These are phyloP conservation scores for Chorisops tibialis DNA, from an alignment of 2,888 invertebrate genomes.

Conservation along the genomic window DNA sequence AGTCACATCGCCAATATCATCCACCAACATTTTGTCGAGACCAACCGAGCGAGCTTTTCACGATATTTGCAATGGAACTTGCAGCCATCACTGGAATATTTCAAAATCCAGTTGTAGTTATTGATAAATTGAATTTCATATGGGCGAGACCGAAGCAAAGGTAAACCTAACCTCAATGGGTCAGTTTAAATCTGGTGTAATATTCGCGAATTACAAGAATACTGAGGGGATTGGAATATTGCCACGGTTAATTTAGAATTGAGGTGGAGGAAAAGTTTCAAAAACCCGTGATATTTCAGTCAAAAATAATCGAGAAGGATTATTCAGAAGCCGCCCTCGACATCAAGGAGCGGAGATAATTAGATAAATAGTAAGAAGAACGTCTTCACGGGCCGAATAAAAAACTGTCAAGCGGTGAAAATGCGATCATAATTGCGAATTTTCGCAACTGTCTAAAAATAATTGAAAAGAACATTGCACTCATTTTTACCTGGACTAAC, in stretches of 20 bases:
- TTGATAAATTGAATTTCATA: conserved; percentile 4
- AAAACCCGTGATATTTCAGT: background rate
- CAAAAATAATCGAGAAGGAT: background rate
- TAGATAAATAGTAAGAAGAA: too few species aligned
- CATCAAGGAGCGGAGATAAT: background rate
- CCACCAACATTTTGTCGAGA: conserved; percentile 99
- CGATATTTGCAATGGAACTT: conserved; percentile 95
- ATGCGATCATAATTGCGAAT: too few species aligned
- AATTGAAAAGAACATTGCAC: too few species aligned
- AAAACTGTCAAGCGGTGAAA: too few species aligned
- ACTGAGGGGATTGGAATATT: background rate
- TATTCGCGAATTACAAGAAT: background rate
- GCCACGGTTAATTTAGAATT: background rate
- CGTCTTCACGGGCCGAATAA: too few species aligned
- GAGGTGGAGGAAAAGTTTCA: background rate
- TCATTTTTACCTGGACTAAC: too few species aligned
- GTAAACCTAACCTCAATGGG: conserved; percentile 4
- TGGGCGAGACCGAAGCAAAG: conserved; percentile 7
- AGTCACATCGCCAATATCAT: conserved; percentile 99
- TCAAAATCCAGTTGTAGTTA: too few species aligned
- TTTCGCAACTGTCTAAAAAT: too few species aligned
- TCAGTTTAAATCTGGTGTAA: background rate
- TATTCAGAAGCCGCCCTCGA: background rate
- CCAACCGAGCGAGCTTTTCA: conserved; percentile 96
- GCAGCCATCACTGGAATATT: conserved; percentile 91